Percentiles rank a stretch among this genome's conserved stretches.
Evolutionary conservation across 2,888 invertebrate genomes (phyloP).

Genomic region (Eupithecia dodoneata): DNA sequence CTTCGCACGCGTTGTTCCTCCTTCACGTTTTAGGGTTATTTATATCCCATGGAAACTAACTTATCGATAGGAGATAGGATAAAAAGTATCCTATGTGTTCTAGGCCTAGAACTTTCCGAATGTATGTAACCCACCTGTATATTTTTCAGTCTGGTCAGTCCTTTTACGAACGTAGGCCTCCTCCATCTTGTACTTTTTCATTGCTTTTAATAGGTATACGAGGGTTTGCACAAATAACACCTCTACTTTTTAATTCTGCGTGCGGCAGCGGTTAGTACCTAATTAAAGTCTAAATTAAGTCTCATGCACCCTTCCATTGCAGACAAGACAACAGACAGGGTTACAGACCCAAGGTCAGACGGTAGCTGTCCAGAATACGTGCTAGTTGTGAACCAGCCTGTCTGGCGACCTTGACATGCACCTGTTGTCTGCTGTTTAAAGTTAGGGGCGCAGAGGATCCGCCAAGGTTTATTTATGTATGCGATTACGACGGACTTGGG

Average conservation of each 20-base stretch:
- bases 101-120: too few relatives aligned
- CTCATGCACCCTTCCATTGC: slow-evolving; percentile 18
- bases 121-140: too few relatives aligned
- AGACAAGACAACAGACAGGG: slow-evolving; percentile 44
- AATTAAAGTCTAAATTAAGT: slow-evolving; percentile 15
- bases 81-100: too few relatives aligned
- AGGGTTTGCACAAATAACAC: background rate
- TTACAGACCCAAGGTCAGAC: slow-evolving; percentile 49
- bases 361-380: slow-evolving; percentile 24
- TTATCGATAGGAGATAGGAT: too few relatives aligned
- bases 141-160: too few relatives aligned
- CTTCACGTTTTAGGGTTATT: too few relatives aligned
- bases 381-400: slow-evolving; percentile 43
- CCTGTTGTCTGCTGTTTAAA: slow-evolving; percentile 49
- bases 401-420: slow-evolving; percentile 58
- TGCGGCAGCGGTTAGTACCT: background rate
- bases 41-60: too few relatives aligned
- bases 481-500: background rate
- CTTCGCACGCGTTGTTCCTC: too few relatives aligned
- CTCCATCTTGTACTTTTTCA: too few relatives aligned
- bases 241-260: background rate
- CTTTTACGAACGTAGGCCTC: too few relatives aligned
- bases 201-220: background rate
- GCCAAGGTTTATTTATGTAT: background rate
- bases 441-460: background rate